Evolutionary conservation across 2,797 vertebrate genomes (phyloP), one percentile per base, ranked within the genome.

Genomic region (Channallabes apus): DNA sequence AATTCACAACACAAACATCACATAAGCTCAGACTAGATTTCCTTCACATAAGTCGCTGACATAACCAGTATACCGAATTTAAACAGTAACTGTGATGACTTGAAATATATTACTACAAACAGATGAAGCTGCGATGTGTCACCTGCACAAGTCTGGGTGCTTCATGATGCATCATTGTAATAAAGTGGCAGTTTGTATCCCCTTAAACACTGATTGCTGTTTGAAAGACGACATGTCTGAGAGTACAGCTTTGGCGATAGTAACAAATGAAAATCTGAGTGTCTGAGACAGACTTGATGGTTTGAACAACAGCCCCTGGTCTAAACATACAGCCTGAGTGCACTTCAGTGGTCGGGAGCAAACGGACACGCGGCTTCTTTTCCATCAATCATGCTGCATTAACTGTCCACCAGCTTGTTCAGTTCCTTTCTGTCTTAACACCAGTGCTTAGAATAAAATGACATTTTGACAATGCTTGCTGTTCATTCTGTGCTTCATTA

Each of bases 371-470:
- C 35, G 46, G 64, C 29, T 83, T 64, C 51, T 80, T 84, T 62
- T 14, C 38, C n/a, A 41, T 62, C 72, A 56, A 76, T 71, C 64
- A 80, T 41, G 18, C 83, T 51, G 76, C 56, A 71, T 71, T 84
- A 58, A 41, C 32, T 12, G 12, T 61, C 24, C 56, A 65, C 14
- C 9, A 56, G 58, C 59, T 80, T 24, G n/a, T 3, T 64, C 41
- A 64, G 15, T 38, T 54, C 54, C 35, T 56, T 41, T 85, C 67
- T 35, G 51, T 80, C 54, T 72, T 32, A 81, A 67, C 62, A 81
- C 62, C 18, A 61, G 67, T 73, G 77, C 58, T 80, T 64, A 64
- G 29, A 46, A 80, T 68, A 80, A 64, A 71, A 72, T 29, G 61
- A 65, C 46, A 77, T 68, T 67, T 68, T 64, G 62, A 84, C 32